A percentile compares a stretch with the other conserved stretches of the same genome.
phyloP scores from a whole-genome alignment of 1,140 invertebrate species.

The Panulirus ornatus region DNA sequence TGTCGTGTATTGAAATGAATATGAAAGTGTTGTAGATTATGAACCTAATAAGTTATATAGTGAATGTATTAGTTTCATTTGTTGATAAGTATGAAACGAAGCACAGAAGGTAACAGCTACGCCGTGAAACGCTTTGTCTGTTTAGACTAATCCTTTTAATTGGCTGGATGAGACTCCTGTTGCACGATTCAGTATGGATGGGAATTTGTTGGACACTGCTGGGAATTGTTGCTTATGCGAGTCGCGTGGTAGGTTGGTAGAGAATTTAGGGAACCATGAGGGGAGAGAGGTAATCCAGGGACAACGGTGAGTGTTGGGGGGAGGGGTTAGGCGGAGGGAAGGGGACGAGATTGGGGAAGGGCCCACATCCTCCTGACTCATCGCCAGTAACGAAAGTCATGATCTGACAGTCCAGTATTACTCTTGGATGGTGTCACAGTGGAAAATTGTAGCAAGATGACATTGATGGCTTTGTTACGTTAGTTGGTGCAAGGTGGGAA shows the following conservation, averaged over 20 bases:
- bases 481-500: too few species aligned
- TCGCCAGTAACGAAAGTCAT: background rate
- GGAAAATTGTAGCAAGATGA: too few species aligned
- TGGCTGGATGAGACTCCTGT: background rate
- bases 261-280: background rate
- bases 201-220: background rate
- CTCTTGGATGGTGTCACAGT: background rate
- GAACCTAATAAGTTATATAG: too few species aligned
- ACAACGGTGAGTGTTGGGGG: background rate
- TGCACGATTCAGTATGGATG: background rate
- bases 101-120: too few species aligned
- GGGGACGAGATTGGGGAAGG: background rate
- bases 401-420: background rate
- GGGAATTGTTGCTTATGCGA: background rate
- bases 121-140: too few species aligned
- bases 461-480: too few species aligned
- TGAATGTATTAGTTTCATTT: too few species aligned
- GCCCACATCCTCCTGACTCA: slow-evolving; percentile 47
- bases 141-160: too few species aligned
- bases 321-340: background rate
- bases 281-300: slow-evolving; percentile 9
- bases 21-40: too few species aligned
- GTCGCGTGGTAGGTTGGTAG: slow-evolving; percentile 26
- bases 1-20: too few species aligned
- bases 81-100: too few species aligned